Evolutionary conservation across 2,888 invertebrate species (phyloP), one percentile per base, ranked within the genome.

Genomic region (Lepidochrysops patricia): DNA sequence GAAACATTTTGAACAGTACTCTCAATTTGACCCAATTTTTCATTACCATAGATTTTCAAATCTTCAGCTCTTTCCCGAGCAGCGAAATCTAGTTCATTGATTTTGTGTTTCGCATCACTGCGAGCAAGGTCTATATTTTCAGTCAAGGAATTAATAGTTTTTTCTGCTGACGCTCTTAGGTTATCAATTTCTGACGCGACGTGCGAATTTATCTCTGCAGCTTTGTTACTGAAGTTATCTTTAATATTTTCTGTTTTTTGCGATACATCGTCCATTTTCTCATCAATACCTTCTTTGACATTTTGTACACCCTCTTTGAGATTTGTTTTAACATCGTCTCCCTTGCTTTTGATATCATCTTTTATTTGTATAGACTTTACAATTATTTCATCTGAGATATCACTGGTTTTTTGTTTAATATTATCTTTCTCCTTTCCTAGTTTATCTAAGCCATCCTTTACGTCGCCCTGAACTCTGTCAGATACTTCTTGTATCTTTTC

Each of bases 21-120:
- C 78, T 73, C 68, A 68, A 87, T 64, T 73, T 85, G 70, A 1
- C 63, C 61, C 23, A 76, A 56, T 63, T 75, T 69, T 26, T 82
- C 75, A 12, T 74, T 67, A n/a, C 79, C 77, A 65, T 73, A 70
- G 3, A 74, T 63, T 69, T 71, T 80, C 4, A 82, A 62, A 64
- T 82, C 76, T 70, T 86, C 84, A 49, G 80, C 82, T 62, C 77
- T 75, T 74, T 87, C 86, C 68, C 70, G 75, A 4, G 84, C 81
- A 54, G 80, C 76, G 61, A 86, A 84, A 66, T 86, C 80, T n/a
- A 84, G 61, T 58, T 74, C 75, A 75, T 79, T 69, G 65, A 88
- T 73, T 82, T 90, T 77, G 73, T 87, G 69, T 65, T 75, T 69
- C 67, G 83, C 25, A 67, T 79, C 68, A 71, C 82, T 70, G 70